phyloP scores from a whole-genome alignment of 2,797 vertebrate species.

The Melopsittacus undulatus region DNA sequence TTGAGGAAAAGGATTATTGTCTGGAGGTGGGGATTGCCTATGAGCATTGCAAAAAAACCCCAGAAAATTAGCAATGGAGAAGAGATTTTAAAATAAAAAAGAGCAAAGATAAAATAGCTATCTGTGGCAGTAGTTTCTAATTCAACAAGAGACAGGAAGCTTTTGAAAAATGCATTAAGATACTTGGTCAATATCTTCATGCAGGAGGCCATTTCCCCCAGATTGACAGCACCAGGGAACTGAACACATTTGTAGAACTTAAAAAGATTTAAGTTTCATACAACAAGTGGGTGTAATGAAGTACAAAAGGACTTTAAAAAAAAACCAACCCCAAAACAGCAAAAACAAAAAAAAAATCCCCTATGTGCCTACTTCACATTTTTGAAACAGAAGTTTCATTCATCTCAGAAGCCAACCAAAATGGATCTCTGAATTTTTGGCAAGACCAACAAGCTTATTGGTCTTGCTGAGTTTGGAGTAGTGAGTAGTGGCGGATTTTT shows the following conservation, averaged over 20 bases:
- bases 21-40: neutral
- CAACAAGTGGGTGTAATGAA: neutral
- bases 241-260: neutral
- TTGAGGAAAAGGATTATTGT: neutral
- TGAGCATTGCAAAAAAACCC: neutral
- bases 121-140: neutral
- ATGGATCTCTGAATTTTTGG: neutral
- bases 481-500: rapidly evolving
- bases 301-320: neutral
- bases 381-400: neutral
- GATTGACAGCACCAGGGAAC: neutral
- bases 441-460: neutral
- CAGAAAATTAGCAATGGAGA: neutral
- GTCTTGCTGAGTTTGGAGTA: neutral
- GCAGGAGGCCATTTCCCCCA: neutral
- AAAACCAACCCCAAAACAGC: neutral
- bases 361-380: neutral
- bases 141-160: neutral
- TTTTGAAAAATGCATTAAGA: neutral
- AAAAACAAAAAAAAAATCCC: no score
- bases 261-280: neutral
- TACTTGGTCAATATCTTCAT: neutral
- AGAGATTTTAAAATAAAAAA: neutral
- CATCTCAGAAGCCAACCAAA: neutral
- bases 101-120: neutral